Conservation (phyloP, 2,888 invertebrate genomes). For the Plebejus argus region DNA sequence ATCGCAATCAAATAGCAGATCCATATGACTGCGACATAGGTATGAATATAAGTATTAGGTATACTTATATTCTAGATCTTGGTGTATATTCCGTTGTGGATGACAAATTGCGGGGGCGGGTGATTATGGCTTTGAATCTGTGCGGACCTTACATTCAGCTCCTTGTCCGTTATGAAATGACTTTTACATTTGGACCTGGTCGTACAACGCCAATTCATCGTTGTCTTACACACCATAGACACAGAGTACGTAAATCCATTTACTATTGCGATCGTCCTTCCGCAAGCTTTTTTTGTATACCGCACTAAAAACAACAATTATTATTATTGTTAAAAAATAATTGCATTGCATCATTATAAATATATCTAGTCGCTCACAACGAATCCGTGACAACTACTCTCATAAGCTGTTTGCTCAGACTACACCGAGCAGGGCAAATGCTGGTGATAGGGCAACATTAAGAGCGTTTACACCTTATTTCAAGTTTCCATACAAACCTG, state of each 20-base stretch:
- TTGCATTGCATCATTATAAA: not conserved
- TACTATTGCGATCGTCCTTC: conserved; percentile 41
- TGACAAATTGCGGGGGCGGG: conserved; percentile 41
- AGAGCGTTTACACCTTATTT: no score
- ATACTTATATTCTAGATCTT: not conserved
- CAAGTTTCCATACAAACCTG: no score
- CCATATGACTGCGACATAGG: not conserved
- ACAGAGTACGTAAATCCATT: conserved; percentile 45
- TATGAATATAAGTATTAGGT: no score
- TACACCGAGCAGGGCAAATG: no score
- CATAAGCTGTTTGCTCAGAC: no score
- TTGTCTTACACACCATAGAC: conserved; percentile 31
- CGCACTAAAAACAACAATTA: conserved; percentile 38
- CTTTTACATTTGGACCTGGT: conserved; percentile 46
- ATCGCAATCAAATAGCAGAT: no score
- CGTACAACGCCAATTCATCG: conserved; percentile 44
- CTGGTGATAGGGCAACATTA: no score
- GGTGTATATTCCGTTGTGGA: conserved; percentile 41
- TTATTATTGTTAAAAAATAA: not conserved
- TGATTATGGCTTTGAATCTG: conserved; percentile 43
- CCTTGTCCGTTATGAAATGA: conserved; percentile 42
- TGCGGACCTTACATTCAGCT: conserved; percentile 37
- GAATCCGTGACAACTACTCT: no score
- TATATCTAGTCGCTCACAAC: no score
- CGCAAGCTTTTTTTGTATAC: conserved; percentile 38